These are phyloP conservation scores for Smithornis capensis DNA, from an alignment of 2,113 vertebrate genomes.

Conservation along the genomic window DNA sequence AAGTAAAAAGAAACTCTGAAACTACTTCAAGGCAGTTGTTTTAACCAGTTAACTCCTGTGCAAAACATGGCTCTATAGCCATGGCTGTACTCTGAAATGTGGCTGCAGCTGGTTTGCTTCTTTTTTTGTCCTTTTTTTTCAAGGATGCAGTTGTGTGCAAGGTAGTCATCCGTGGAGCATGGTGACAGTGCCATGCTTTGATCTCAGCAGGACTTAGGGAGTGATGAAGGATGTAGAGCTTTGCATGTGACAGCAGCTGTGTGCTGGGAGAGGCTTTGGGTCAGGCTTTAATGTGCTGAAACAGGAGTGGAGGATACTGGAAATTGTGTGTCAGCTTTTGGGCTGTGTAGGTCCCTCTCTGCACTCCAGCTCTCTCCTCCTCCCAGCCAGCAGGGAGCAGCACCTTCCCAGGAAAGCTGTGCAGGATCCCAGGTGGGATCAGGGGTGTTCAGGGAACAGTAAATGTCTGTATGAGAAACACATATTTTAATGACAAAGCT, in stretches of 20 bases:
- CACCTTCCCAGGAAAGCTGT: not conserved
- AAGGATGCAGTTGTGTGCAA: not conserved
- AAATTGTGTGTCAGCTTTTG: not conserved
- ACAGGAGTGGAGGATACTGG: not conserved
- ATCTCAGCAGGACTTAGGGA: not conserved
- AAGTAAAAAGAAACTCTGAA: not conserved
- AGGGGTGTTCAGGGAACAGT: not conserved
- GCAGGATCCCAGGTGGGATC: fast-evolving
- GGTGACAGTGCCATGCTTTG: not conserved
- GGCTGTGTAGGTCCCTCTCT: not conserved
- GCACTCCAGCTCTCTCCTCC: not conserved
- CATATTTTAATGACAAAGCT: fast-evolving
- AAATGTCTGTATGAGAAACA: not conserved
- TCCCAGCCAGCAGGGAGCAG: conserved; percentile 61
- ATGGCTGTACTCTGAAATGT: not conserved
- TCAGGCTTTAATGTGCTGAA: not conserved
- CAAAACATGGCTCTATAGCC: not conserved
- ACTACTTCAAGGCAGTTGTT: not conserved
- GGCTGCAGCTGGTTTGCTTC: not conserved
- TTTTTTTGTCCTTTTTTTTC: too few species aligned
- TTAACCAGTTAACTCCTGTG: not conserved
- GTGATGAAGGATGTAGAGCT: not conserved
- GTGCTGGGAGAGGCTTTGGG: not conserved
- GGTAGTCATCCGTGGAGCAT: fast-evolving
- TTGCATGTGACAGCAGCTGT: not conserved